These are phyloP conservation scores for Panagrolaimus sp. DNA, from an alignment of 1,140 invertebrate genomes.

Conservation along the genomic window DNA sequence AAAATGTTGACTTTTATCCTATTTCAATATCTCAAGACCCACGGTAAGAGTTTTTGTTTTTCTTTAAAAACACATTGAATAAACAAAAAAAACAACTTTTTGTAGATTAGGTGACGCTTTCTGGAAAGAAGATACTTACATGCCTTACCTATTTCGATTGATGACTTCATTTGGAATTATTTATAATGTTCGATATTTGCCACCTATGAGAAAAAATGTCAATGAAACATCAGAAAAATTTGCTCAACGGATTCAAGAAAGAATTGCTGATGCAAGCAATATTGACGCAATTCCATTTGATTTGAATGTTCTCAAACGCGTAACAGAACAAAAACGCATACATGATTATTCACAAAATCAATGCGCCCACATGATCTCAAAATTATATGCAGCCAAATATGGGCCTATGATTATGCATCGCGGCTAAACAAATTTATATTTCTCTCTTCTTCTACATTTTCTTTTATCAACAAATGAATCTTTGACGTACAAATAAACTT, in stretches of 20 bases:
- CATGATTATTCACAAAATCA: no score
- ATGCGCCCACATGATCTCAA: no score
- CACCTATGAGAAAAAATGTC: slow-evolving; percentile 19
- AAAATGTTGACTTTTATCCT: slow-evolving; percentile 37
- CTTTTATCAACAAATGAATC: no score
- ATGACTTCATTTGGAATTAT: slow-evolving; percentile 44
- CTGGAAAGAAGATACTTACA: slow-evolving; percentile 26
- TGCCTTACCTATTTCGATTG: slow-evolving; percentile 34
- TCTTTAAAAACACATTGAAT: neutral
- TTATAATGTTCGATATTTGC: slow-evolving; percentile 40
- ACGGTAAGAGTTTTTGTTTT: slow-evolving; percentile 10
- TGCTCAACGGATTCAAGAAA: slow-evolving; percentile 31
- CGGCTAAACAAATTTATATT: no score
- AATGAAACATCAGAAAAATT: slow-evolving; percentile 35
- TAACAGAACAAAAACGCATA: neutral
- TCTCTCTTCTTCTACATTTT: no score
- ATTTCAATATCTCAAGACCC: slow-evolving; percentile 35
- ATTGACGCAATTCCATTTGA: slow-evolving; percentile 20
- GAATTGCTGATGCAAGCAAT: slow-evolving; percentile 16
- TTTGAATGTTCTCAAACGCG: slow-evolving; percentile 16
- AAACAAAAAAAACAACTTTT: slow-evolving; percentile 16
- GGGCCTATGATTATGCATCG: no score
- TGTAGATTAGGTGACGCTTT: slow-evolving; percentile 25
- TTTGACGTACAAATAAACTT: no score
- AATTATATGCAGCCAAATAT: no score